Base-by-base conservation (phyloP, 2,797 vertebrate species). In the Cynopterus sphinx region DNA sequence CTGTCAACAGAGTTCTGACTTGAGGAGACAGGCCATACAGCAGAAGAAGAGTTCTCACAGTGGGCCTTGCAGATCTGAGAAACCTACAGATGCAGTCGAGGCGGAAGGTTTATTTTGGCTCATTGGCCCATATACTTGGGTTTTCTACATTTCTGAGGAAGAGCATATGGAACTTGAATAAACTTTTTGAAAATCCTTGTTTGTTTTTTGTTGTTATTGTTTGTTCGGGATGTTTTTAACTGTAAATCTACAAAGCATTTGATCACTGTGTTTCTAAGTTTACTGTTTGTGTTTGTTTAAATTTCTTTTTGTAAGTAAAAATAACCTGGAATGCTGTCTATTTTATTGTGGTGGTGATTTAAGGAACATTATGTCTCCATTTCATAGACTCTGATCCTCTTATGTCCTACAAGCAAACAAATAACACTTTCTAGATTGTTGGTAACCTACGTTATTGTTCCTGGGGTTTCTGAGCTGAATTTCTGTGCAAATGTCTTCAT, bases 271-370 rank as follows among this genome's bases (percentile, higher is more conserved):
- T 57, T 79, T 97, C 51, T 87, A 95, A 86, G 21, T 84, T 41
- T 91, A 92, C 71, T 87, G 33, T 73, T 96, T 41, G 22, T 4
- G 11, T 65, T 24, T 59, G 84, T 73, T 94, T 83, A 79, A 88
- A 70, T 65, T 63, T 94, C 22, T 41, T 39, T 94, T 94, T 87
- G 65, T 87, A 96, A 95, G 59, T 79, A 81, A 95, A 74, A 91
- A 90, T 89, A 94, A 93, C 36, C 91, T 87, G 46, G 9, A 87
- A 84, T 65, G 21, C 17, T 65, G 41, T 51, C 51, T 83, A 49
- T 74, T 81, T 90, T 94, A 87, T 65, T 86, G 77, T 61, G 49
- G 65, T 71, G 63, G 55, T 92, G 49, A 91, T 61, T 79, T 95
- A 88, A 92, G 83, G 82, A 95, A 94, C 73, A 95, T 46, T 61